phyloP scores from a whole-genome alignment of 2,113 vertebrate species.

The Xenopus tropicalis region UCB_Xtro_10.0 CM004443.2:16923501-16924000 shows the following conservation, averaged over 20 bases:
- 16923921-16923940: neutral
- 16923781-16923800: neutral
- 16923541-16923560: neutral
- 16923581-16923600: slow-evolving; percentile 1
- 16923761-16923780: neutral
- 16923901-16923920: neutral
- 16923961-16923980: neutral
- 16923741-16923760: neutral
- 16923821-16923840: slow-evolving; percentile 8
- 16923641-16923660: neutral
- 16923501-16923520: too few relatives aligned
- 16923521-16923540: too few relatives aligned
- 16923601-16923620: neutral
- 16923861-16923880: neutral
- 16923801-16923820: neutral
- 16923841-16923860: slow-evolving; percentile 3
- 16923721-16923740: neutral
- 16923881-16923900: neutral
- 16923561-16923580: neutral
- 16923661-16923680: slow-evolving; percentile 1
- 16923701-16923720: neutral
- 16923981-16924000: neutral
- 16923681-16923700: neutral
- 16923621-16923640: neutral
- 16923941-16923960: neutral